Base-by-base conservation (phyloP, 2,888 invertebrate species). In the Brenthis ino region DNA sequence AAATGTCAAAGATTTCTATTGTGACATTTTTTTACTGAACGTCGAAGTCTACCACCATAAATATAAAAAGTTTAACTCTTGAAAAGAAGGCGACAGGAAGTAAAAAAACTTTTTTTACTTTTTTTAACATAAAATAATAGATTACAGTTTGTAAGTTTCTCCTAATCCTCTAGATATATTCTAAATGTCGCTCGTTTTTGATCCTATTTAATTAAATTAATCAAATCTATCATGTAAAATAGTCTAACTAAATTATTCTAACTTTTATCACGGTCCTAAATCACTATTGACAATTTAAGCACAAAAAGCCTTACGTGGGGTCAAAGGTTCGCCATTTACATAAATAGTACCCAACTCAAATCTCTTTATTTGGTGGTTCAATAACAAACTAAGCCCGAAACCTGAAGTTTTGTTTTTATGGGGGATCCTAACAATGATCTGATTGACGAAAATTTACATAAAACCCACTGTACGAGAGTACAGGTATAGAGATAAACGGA, bases 291-390 rank as follows among this genome's bases (percentile, higher is more conserved):
- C 66, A 55, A 66, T 61, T 67, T 53, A 57, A 68, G 54, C 60
- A 43, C 54, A 54, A 60, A 61, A 57, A 54, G 24, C 60, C 37
- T 47, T 14, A 60, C 57, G 68, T 63, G 43, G 47, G 64, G 60
- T 73, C 75, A 75, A 76, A 76, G 78, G 75, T 77, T 76, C 76
- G 75, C 77, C 72, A 75, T 79, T 81, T 79, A 75, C 82, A 82
- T 82, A 80, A 81, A 80, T 76, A 80, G 71, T 69, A 65, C 75
- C 74, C 60, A 54, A n/a, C 66, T 64, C 66, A 67, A 74, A 77
- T 76, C 69, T 73, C 75, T 77, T 79, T 76, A 80, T 79, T 78
- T 75, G 72, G 75, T 70, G 74, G 73, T 68, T 75, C 76, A 77
- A 77, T 76, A 76, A 74, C 72, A 73, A 69, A 67, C 70, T 65